Evolutionary conservation across 1,140 invertebrate species (phyloP).

Genomic region (Coelopa frigida): DNA sequence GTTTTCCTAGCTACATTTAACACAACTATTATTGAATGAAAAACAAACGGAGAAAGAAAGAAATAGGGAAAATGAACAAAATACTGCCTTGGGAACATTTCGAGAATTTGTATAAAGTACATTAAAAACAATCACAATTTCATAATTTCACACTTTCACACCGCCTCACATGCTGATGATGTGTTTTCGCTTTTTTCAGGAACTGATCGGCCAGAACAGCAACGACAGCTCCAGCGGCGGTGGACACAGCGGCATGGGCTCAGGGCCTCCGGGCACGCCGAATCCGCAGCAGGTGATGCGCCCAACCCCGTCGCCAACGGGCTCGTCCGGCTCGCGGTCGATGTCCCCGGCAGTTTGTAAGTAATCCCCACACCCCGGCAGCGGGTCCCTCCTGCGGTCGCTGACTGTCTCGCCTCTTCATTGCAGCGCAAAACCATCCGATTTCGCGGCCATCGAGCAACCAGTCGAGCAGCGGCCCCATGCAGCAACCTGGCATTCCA

Average conservation of each 20-base stretch:
- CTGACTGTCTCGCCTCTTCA: not conserved
- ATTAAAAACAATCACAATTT: constrained; percentile 1
- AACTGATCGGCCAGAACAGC: constrained; percentile 76
- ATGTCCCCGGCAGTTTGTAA: constrained; percentile 93
- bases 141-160: no score
- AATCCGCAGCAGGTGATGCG: constrained; percentile 63
- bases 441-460: constrained; percentile 72
- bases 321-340: constrained; percentile 81
- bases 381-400: no score
- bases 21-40: no score
- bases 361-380: constrained; percentile 46
- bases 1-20: no score
- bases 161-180: not conserved
- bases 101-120: constrained; percentile 17
- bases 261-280: constrained; percentile 63
- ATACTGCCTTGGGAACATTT: constrained; percentile 17
- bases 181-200: constrained; percentile 50
- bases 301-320: constrained; percentile 86
- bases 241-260: constrained; percentile 63
- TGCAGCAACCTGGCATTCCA: constrained; percentile 51
- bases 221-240: constrained; percentile 66
- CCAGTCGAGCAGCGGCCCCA: constrained; percentile 58
- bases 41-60: constrained; percentile 5
- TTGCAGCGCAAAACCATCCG: constrained; percentile 39
- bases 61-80: constrained; percentile 10